These are phyloP conservation scores for Dasypus novemcinctus DNA, from an alignment of 2,113 vertebrate genomes.

Conservation along the genomic window DNA sequence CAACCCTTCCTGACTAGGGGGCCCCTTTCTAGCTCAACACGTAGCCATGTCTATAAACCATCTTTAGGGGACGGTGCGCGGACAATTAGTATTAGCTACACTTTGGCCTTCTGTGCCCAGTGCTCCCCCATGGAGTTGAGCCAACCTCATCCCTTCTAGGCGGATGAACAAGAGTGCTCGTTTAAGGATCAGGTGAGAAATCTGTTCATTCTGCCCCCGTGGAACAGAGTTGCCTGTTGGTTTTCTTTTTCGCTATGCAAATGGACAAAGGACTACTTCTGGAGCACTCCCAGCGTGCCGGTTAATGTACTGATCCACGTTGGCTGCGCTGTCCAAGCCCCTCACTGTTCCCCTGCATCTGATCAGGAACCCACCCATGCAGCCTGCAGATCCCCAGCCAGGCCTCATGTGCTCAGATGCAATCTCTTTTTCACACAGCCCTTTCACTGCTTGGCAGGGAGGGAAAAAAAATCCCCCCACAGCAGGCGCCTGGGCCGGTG, in stretches of 20 bases:
- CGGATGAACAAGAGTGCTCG: neutral
- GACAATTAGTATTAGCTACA: too few relatives aligned
- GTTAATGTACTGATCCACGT: rapidly evolving
- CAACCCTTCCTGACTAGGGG: neutral
- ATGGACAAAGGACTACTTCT: neutral
- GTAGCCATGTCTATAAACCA: rapidly evolving
- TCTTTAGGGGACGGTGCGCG: neutral
- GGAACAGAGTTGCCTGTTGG: neutral
- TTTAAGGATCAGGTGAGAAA: neutral
- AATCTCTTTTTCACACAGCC: neutral
- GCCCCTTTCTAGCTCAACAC: neutral
- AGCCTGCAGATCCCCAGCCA: rapidly evolving
- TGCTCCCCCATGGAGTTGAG: neutral
- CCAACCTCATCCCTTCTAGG: neutral
- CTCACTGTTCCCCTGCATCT: rapidly evolving
- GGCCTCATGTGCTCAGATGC: rapidly evolving
- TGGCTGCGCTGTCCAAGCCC: rapidly evolving
- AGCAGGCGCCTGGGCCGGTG: rapidly evolving
- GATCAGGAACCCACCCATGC: neutral
- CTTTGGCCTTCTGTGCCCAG: rapidly evolving
- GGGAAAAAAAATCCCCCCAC: too few relatives aligned
- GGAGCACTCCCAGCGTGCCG: rapidly evolving
- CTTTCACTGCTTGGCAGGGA: neutral
- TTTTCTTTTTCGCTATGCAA: neutral
- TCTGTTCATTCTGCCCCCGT: neutral